Evolutionary conservation across 2,113 vertebrate genomes (phyloP), one percentile per base, ranked within the genome.

Genomic region (Plectropomus leopardus): DNA sequence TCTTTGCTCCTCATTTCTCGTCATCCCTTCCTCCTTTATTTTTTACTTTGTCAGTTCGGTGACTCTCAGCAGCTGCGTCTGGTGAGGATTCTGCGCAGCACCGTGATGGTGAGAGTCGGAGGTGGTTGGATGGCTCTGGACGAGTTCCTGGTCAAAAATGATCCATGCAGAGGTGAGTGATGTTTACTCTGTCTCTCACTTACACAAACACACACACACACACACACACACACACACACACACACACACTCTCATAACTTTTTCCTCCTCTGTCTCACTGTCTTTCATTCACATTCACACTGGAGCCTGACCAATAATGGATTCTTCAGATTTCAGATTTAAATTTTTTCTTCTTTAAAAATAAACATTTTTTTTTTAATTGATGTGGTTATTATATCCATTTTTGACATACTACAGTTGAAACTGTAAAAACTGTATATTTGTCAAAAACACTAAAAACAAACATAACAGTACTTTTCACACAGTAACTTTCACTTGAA

Each of bases 41-140:
- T 28, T 0, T 21, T 2, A 4, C 5, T 59, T 55, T 44, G 10
- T 51, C 72, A 99, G 98, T 99, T 99, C 0, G 98, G 98, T 0
- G 98, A 99, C 87, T 99, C 98, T 15, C 98, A 99, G 96, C 98
- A 99, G 96, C 94, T 99, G 92, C 98, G 98, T 80, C 95, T 99
- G 95, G 98, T 99, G 71, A 95, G 98, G 60, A 99, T 99, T 78
- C 92, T 99, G 92, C 96, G 98, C 79, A 99, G 98, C 91, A 99
- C 98, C 0, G 98, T 99, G 80, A 99, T 99, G 98, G 98, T 99
- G 57, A 95, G 98, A 0, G 98, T 99, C 1, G 98, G 98, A 0
- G 98, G 98, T 16, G 98, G 98, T 0, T 99, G 98, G 98, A 99
- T 99, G 98, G 98, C 98, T 44, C 95, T 99, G 88, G 98, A 99